Evolutionary conservation across 2,888 invertebrate species (phyloP).

Genomic region (Geotrupes spiniger): DNA sequence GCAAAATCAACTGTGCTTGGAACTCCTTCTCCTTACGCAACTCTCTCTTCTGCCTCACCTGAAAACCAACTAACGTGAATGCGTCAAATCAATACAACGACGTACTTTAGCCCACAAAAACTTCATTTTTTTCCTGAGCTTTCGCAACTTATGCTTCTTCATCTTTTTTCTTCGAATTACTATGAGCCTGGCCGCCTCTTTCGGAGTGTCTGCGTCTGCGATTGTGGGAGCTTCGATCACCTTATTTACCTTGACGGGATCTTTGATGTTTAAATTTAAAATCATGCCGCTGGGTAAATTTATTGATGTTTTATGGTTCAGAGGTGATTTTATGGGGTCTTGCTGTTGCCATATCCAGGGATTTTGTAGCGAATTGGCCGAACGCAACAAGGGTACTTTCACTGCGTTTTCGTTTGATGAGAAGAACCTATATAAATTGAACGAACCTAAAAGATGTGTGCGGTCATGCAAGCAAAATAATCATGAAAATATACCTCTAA

Average conservation of each 20-base stretch:
- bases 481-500: slow-evolving; percentile 11
- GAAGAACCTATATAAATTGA: slow-evolving; percentile 3
- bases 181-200: slow-evolving; percentile 70
- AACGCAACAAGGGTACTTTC: background rate
- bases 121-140: slow-evolving; percentile 76
- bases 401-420: slow-evolving; percentile 8
- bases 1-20: slow-evolving; percentile 65
- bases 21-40: slow-evolving; percentile 75
- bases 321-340: slow-evolving; percentile 37
- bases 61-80: slow-evolving; percentile 32
- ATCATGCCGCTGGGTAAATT: slow-evolving; percentile 34
- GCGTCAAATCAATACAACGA: background rate
- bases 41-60: slow-evolving; percentile 67
- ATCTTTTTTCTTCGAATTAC: slow-evolving; percentile 79
- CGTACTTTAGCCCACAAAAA: slow-evolving; percentile 68
- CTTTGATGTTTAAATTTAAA: slow-evolving; percentile 12
- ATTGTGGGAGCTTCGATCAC: slow-evolving; percentile 36
- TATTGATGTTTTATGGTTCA: slow-evolving; percentile 29
- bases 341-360: slow-evolving; percentile 43
- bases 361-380: slow-evolving; percentile 21
- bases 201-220: slow-evolving; percentile 49
- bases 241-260: slow-evolving; percentile 9
- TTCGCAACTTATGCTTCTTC: slow-evolving; percentile 81
- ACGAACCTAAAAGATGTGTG: slow-evolving; percentile 7
- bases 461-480: background rate